Evolutionary conservation across 2,113 vertebrate genomes (phyloP).

Genomic region (Jaculus jaculus): DNA sequence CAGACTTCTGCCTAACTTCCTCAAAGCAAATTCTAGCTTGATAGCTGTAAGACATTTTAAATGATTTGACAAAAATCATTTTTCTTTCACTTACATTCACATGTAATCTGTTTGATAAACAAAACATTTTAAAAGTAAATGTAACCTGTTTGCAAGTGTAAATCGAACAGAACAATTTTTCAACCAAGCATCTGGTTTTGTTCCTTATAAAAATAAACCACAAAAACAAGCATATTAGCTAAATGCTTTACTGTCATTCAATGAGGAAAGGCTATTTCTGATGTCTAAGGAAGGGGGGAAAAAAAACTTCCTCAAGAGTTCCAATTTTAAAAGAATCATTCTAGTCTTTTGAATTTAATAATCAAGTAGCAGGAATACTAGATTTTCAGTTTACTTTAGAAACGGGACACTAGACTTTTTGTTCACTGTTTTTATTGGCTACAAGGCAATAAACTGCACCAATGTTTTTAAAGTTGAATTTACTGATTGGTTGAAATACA

Average conservation of each 20-base stretch:
- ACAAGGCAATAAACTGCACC: conserved; percentile 78
- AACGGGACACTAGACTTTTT: conserved; percentile 86
- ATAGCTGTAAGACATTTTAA: conserved; percentile 21
- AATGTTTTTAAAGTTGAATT: conserved; percentile 79
- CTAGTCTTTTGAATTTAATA: conserved; percentile 65
- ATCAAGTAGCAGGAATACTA: conserved; percentile 70
- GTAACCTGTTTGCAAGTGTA: neutral
- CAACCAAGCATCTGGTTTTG: conserved; percentile 32
- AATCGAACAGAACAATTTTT: conserved; percentile 14
- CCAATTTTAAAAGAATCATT: conserved; percentile 79
- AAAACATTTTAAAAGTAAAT: conserved; percentile 1
- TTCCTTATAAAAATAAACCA: conserved; percentile 49
- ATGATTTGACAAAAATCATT: neutral
- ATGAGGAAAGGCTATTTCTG: conserved; percentile 60
- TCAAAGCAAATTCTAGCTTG: neutral
- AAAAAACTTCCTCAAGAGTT: conserved; percentile 64
- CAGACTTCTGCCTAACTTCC: neutral
- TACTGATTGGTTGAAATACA: conserved; percentile 84
- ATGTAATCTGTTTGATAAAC: neutral
- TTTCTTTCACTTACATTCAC: neutral
- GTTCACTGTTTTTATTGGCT: conserved; percentile 82
- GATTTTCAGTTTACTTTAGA: conserved; percentile 75
- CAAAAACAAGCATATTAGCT: conserved; percentile 48
- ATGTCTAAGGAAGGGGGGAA: conserved; percentile 46
- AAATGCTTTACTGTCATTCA: conserved; percentile 71